Evolutionary conservation across 2,888 invertebrate species (phyloP), one percentile per base, ranked within the genome.

Genomic region (Pterobdella sp.): DNA sequence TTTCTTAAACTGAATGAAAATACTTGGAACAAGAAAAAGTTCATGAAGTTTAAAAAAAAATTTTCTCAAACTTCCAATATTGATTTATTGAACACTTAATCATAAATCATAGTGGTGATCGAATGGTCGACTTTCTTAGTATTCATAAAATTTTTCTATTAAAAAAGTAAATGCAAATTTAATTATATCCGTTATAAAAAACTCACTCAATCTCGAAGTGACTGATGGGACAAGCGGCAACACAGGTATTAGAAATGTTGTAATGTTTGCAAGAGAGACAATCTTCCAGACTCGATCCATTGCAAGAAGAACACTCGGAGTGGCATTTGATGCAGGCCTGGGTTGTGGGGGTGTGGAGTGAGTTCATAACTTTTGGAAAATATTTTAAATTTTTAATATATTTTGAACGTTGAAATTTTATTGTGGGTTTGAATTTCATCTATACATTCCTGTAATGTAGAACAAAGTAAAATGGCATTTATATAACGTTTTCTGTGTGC

Each of bases 281-380:
- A 79, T 93, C 92, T 78, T 66, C 52, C 34, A 92, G 91, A 34
- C 94, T 94, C 80, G 90, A 93, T 1, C 91, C 91, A 7, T 90
- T 90, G 82, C 96, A 96, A 76, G 90, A 89, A 77, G 90, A 89
- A 82, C 96, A 96, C 60, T 91, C 86, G 0, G 91, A 89, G 85
- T 96, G 93, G 81, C 96, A 96, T 82, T 90, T 91, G 75, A 92
- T 87, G 81, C 96, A 96, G 42, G 94, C 89, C 83, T 84, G 76
- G 0, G 63, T 4, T 56, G 60, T 42, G 7, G 42, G 7, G 7
- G 42, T 42, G 7, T 22, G n/a, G 4, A 22, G 34, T 36, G 29
- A 68, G n/a, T n/a, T n/a, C n/a, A n/a, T n/a, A n/a, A n/a, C n/a
- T n/a, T n/a, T n/a, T n/a, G n/a, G n/a, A n/a, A n/a, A n/a, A n/a